phyloP scores from a whole-genome alignment of 2,888 invertebrate species.

The Protodeltote pygarga region DNA sequence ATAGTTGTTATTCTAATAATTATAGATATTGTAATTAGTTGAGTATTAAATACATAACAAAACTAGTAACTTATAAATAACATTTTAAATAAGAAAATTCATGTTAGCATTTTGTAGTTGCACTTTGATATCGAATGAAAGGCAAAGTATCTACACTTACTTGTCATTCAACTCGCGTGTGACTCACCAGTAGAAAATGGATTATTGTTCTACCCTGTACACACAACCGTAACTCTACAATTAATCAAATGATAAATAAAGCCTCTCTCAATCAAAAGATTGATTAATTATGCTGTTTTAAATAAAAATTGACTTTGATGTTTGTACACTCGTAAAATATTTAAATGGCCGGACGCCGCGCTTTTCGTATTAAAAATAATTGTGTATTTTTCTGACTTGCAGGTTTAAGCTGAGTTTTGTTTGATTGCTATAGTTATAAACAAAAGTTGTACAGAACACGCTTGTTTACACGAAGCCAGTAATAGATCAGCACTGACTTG shows the following conservation, averaged over 20 bases:
- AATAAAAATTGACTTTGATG: constrained; percentile 18
- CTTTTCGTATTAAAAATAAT: too few relatives aligned
- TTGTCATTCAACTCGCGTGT: constrained; percentile 17
- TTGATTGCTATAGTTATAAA: too few relatives aligned
- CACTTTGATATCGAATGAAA: constrained; percentile 5
- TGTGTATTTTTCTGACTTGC: too few relatives aligned
- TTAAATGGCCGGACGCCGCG: constrained; percentile 14
- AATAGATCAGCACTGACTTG: too few relatives aligned
- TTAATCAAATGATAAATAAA: constrained; percentile 10
- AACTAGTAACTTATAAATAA: too few relatives aligned
- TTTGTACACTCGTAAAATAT: constrained; percentile 16
- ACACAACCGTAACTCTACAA: constrained; percentile 7
- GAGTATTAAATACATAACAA: too few relatives aligned
- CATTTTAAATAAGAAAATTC: too few relatives aligned
- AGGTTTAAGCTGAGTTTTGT: too few relatives aligned
- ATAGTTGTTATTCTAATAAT: too few relatives aligned
- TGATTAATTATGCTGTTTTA: constrained; percentile 7
- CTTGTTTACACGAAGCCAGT: too few relatives aligned
- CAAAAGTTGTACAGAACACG: too few relatives aligned
- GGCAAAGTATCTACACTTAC: neutral
- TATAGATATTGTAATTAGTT: too few relatives aligned
- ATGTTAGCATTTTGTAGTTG: neutral
- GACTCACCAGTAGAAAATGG: constrained; percentile 32
- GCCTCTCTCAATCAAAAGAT: constrained; percentile 3
- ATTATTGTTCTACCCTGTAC: constrained; percentile 23